phyloP scores from a whole-genome alignment of 2,888 invertebrate genomes.

The Hoplodrina ambigua region DNA sequence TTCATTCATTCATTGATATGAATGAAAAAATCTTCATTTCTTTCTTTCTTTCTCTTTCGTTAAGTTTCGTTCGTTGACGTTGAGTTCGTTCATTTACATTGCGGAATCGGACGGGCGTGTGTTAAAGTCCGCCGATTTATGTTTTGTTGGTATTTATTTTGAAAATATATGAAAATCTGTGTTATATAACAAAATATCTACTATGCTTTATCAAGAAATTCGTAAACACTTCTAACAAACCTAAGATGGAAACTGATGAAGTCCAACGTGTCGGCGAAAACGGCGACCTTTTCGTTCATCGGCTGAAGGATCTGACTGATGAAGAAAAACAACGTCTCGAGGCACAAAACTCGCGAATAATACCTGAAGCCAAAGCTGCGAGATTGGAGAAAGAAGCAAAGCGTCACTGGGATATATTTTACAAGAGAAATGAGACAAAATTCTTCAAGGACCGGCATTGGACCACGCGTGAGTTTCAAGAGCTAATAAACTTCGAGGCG shows the following conservation, averaged over 20 bases:
- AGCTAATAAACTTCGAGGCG: constrained; percentile 91
- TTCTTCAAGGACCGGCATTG: constrained; percentile 99
- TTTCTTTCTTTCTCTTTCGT: too few species aligned
- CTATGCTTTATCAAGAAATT: not conserved
- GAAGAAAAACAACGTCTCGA: constrained; percentile 92
- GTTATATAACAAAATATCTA: not conserved
- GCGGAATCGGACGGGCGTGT: too few species aligned
- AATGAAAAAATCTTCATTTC: too few species aligned
- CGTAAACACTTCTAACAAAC: not conserved
- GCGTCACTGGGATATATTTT: constrained; percentile 98
- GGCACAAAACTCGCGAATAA: constrained; percentile 91
- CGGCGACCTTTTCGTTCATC: constrained; percentile 79
- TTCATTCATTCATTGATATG: too few species aligned
- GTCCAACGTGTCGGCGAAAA: constrained; percentile 63
- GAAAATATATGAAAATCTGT: constrained; percentile 24
- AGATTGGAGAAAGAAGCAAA: constrained; percentile 95
- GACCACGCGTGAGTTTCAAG: constrained; percentile 98
- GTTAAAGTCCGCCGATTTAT: too few species aligned
- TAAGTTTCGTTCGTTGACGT: too few species aligned
- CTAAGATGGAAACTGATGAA: constrained; percentile 83
- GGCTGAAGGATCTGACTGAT: constrained; percentile 88
- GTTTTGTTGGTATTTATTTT: not conserved
- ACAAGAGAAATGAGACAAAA: constrained; percentile 97
- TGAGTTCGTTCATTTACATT: too few species aligned
- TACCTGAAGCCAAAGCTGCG: constrained; percentile 93